Base-by-base conservation (phyloP, 2,888 invertebrate genomes). In the Drosophila buzzatii region DNA sequence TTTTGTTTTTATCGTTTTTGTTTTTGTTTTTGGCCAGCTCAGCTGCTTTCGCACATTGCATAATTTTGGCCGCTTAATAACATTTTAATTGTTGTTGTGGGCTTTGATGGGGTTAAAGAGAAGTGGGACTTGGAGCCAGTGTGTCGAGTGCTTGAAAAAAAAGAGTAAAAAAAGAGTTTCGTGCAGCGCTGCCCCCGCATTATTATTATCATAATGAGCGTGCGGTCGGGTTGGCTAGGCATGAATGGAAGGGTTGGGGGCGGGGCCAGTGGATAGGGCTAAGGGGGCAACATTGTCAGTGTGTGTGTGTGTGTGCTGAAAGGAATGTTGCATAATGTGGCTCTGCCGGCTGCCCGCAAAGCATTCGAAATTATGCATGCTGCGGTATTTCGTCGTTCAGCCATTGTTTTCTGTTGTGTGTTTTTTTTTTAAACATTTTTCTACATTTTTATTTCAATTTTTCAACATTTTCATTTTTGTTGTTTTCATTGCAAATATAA, bases 11-110 rank as follows among this genome's bases (percentile, higher is more conserved):
- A 3, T 37, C 6, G 14, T 7, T 42, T 8, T 8, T 16, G 7
- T 41, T 16, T 47, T 23, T 47, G 63, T 44, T 71, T 72, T 65
- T 41, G 8, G 70, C 63, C 64, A 73, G 72, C 81, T 73, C 69
- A 70, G 73, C 81, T 71, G 71, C 66, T 62, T 62, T 67, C 56
- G 76, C 69, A 74, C 73, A 82, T 69, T 80, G 89, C 89, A 85
- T 81, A 86, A 86, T 81, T 86, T 82, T 74, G 74, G 79, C 53
- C 80, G 89, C 89, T 87, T 87, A 89, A 85, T 85, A 85, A 85
- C 85, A 73, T 85, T 85, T 89, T 85, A 85, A 85, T 85, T 85
- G 89, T 89, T 82, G 89, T 84, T 89, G 73, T 75, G 87, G 87
- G 85, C 85, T 86, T 86, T 89, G 85, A 82, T 81, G 45, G 16